Base-by-base conservation (phyloP, 1,140 invertebrate species). In the Microplitis mediator region DNA sequence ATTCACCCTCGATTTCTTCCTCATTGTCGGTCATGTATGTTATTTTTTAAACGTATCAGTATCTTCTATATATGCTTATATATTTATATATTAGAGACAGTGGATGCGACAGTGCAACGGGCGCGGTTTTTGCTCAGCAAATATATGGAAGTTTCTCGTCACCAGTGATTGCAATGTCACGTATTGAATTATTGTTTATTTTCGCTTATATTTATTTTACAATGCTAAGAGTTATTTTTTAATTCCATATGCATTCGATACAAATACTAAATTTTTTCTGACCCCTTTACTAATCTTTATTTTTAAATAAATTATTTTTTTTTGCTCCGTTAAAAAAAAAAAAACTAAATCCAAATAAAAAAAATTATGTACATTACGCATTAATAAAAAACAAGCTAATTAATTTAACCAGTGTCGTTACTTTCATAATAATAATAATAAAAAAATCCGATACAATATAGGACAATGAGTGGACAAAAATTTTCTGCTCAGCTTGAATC, bases 1-100 rank as follows among this genome's bases (percentile, higher is more conserved):
- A 75, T 77, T 80, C 78, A 76, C 76, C 75, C 75, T 76, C 80
- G 81, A 79, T 81, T 82, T 81, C 76, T 77, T 76, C 75, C 62
- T 78, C 63, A 54, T 75, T 69, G 74, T 58, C 58, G 51, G 31
- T 35, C 69, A 54, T 58, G 9, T 31, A 45, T 50, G n/a, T 45
- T 66, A 72, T 72, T 64, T 58, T 58, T 3, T 66, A 35, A 34
- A 66, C 51, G 16, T 23, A 62, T 60, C 11, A 58, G 31, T n/a
- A 68, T 56, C 9, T 56, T 23, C 11, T 32, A 35, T 54, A 54
- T n/a, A n/a, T 54, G 35, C 23, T 23, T 23, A 23, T 23, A 23
- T 23, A 23, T 35, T 50, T 32, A 31, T 60, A 50, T 23, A 69
- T n/a, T 16, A 50, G 54, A 62, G 36, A 60, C 52, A 13, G 54